Percentiles rank a stretch among this genome's conserved stretches.
phyloP scores from a whole-genome alignment of 1,140 invertebrate species.

The Fragariocoptes setiger region DNA sequence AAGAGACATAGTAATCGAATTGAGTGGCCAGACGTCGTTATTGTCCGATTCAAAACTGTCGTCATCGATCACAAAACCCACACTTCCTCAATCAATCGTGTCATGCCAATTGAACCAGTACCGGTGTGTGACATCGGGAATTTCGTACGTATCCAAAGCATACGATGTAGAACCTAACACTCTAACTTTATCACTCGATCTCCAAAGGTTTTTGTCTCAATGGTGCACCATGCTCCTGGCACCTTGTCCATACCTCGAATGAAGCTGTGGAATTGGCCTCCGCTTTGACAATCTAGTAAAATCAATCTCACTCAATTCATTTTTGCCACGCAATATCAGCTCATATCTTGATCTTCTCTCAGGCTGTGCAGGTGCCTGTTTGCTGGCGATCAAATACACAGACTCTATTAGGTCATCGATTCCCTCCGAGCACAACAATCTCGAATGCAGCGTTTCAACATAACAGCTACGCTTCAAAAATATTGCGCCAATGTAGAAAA shows the following conservation, averaged over 20 bases:
- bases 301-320: conserved; percentile 42
- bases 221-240: conserved; percentile 47
- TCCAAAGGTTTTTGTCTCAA: conserved; percentile 24
- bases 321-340: conserved; percentile 45
- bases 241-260: conserved; percentile 69
- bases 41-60: conserved; percentile 34
- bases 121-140: conserved; percentile 24
- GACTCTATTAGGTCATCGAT: conserved; percentile 38
- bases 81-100: conserved; percentile 63
- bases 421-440: conserved; percentile 38
- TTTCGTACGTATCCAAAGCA: conserved; percentile 34
- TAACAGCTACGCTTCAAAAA: conserved; percentile 45
- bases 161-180: neutral
- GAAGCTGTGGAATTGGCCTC: conserved; percentile 50
- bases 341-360: conserved; percentile 71
- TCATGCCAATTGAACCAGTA: conserved; percentile 81
- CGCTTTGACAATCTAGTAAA: conserved; percentile 27
- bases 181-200: neutral
- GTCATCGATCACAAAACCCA: conserved; percentile 43
- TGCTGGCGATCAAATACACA: conserved; percentile 53
- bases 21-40: conserved; percentile 59
- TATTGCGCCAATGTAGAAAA: conserved; percentile 73
- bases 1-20: conserved; percentile 44
- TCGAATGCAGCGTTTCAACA: conserved; percentile 64
- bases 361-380: conserved; percentile 43